Conservation (phyloP, 2,797 vertebrate genomes). For the Acanthurus tractus region DNA sequence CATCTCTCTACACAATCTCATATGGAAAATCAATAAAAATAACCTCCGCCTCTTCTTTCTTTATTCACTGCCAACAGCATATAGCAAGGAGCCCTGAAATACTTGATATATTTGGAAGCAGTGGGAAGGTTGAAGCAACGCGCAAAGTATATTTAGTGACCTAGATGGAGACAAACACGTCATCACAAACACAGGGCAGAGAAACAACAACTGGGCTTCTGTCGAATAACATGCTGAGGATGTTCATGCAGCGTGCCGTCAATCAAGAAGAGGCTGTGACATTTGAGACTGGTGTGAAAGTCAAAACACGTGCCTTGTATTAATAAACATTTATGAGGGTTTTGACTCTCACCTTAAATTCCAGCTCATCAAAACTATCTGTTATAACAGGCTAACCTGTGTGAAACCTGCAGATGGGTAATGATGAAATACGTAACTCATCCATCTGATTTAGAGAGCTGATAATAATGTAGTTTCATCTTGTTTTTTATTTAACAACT, state of each 20-base stretch:
- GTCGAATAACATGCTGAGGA: not conserved
- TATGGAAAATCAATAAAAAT: conserved; percentile 16
- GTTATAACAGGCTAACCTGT: not conserved
- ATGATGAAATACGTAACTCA: not conserved
- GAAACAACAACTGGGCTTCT: conserved; percentile 41
- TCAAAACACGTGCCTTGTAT: not conserved
- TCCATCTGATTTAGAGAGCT: not conserved
- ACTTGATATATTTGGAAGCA: conserved; percentile 44
- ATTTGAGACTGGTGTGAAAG: conserved; percentile 10
- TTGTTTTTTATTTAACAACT: not conserved
- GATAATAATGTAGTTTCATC: not conserved
- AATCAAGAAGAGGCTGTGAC: conserved; percentile 1
- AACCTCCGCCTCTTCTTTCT: conserved; percentile 5
- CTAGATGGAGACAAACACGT: conserved; percentile 43
- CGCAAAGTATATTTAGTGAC: conserved; percentile 69
- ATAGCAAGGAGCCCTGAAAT: conserved; percentile 27
- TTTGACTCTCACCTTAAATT: not conserved
- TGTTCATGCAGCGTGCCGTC: not conserved
- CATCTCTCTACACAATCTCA: not conserved
- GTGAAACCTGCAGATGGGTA: not conserved
- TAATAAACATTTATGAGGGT: conserved; percentile 1
- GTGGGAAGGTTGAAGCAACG: conserved; percentile 17
- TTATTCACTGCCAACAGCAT: conserved; percentile 12
- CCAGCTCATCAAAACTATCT: not conserved
- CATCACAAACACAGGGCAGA: conserved; percentile 21